A percentile compares a stretch with the other conserved stretches of the same genome.
phyloP scores from a whole-genome alignment of 2,113 vertebrate genomes.

The Regulus satrapa region DNA sequence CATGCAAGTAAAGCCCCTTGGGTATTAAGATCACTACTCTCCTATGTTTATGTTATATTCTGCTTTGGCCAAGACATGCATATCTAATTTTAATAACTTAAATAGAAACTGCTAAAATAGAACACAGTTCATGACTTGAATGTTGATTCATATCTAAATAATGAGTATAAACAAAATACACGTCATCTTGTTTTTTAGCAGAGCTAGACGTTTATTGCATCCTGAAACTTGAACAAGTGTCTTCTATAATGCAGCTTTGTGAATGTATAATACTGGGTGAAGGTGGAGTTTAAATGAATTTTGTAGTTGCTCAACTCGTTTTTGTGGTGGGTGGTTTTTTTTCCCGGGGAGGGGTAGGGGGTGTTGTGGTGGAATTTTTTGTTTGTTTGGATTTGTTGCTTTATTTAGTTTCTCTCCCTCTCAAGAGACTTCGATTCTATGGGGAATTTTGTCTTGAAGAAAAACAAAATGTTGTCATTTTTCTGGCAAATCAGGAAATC shows the following conservation, averaged over 20 bases:
- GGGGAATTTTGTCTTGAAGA: background rate
- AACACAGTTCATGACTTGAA: background rate
- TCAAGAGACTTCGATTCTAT: background rate
- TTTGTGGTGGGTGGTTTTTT: background rate
- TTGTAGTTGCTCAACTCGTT: background rate
- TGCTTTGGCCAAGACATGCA: background rate
- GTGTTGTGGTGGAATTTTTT: background rate
- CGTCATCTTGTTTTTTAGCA: background rate
- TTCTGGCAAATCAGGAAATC: background rate
- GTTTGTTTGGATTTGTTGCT: background rate
- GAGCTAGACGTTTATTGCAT: background rate
- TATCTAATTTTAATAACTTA: background rate
- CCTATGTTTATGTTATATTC: background rate
- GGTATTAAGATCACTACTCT: background rate
- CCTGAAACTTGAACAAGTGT: background rate
- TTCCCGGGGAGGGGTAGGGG: too few relatives aligned
- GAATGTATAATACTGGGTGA: background rate
- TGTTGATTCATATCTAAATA: constrained; percentile 10
- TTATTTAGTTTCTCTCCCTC: background rate
- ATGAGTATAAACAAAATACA: background rate
- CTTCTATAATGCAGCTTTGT: background rate
- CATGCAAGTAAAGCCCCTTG: background rate
- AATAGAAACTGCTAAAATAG: background rate
- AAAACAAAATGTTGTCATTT: background rate
- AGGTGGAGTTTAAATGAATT: background rate